A percentile compares a stretch with the other conserved stretches of the same genome.
Evolutionary conservation across 2,113 vertebrate genomes (phyloP).

Genomic region (Jacana jacana): DNA sequence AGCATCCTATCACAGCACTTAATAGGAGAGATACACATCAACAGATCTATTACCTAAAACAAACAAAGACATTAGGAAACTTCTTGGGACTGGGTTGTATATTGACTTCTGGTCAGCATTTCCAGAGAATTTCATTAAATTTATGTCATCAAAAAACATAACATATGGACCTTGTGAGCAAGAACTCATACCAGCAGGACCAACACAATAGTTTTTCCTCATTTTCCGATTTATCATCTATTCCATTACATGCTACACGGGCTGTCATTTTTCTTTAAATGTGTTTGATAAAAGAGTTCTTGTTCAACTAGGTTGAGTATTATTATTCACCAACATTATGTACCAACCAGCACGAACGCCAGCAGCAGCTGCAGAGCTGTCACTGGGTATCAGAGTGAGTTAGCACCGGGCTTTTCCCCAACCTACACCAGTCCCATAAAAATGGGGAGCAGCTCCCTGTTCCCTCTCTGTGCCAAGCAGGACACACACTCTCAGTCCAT

Average conservation of each 20-base stretch:
- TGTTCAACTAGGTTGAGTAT: conserved; percentile 38
- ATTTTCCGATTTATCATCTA: conserved; percentile 63
- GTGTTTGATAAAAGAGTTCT: conserved; percentile 55
- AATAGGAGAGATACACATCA: conserved; percentile 38
- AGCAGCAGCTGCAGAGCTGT: neutral
- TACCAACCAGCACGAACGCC: neutral
- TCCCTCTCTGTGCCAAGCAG: neutral
- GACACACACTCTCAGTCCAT: neutral
- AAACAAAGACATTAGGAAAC: conserved; percentile 54
- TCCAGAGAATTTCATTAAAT: conserved; percentile 71
- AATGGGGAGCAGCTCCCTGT: rapidly evolving
- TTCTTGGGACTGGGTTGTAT: conserved; percentile 25
- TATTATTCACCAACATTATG: conserved; percentile 47
- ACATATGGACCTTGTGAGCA: conserved; percentile 16
- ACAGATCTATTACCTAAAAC: conserved; percentile 52
- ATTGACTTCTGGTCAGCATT: conserved; percentile 68
- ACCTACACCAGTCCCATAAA: neutral
- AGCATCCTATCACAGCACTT: conserved; percentile 32
- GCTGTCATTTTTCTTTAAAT: conserved; percentile 66
- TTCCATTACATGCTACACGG: neutral
- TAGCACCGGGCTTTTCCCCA: rapidly evolving
- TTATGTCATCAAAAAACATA: conserved; percentile 57
- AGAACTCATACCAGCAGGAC: conserved; percentile 19
- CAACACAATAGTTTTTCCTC: conserved; percentile 50
- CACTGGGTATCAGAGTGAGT: neutral